Percentiles rank a stretch among this genome's conserved stretches.
These are phyloP conservation scores for Drosophila rubida DNA, from an alignment of 2,888 invertebrate genomes.

Conservation along the genomic window DNA sequence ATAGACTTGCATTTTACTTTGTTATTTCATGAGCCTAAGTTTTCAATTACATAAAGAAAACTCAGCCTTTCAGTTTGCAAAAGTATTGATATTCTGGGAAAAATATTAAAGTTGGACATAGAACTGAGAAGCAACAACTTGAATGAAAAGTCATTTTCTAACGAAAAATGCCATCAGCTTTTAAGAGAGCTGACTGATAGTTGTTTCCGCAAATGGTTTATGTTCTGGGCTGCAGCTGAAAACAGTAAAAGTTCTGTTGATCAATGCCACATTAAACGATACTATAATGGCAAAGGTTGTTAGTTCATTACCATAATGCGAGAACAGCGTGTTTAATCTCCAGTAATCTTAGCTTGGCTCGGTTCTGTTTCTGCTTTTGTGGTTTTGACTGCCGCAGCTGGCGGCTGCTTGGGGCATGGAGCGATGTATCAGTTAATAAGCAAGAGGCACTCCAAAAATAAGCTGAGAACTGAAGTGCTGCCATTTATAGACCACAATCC, in stretches of 20 bases:
- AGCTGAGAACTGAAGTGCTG: slow-evolving; percentile 46
- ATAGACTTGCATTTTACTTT: too few relatives aligned
- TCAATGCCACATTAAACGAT: neutral
- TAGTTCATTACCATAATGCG: slow-evolving; percentile 1
- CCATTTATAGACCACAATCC: slow-evolving; percentile 58
- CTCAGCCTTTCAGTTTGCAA: too few relatives aligned
- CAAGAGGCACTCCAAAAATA: slow-evolving; percentile 14
- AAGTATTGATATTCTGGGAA: too few relatives aligned
- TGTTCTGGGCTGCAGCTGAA: too few relatives aligned
- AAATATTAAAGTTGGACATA: too few relatives aligned
- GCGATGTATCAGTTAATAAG: slow-evolving; percentile 24
- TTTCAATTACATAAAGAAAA: too few relatives aligned
- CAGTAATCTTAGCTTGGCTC: neutral
- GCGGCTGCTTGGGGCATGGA: neutral
- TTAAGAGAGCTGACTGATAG: too few relatives aligned
- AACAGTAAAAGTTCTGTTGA: neutral
- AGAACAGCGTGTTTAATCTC: slow-evolving; percentile 10
- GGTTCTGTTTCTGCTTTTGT: neutral
- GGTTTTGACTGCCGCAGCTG: neutral
- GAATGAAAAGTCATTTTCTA: neutral
- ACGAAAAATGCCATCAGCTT: too few relatives aligned
- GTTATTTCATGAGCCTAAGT: too few relatives aligned
- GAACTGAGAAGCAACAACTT: too few relatives aligned
- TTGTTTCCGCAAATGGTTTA: too few relatives aligned
- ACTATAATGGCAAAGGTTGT: neutral